Conservation (phyloP, 2,888 invertebrate genomes). For the Hyposoter dolosus region DNA sequence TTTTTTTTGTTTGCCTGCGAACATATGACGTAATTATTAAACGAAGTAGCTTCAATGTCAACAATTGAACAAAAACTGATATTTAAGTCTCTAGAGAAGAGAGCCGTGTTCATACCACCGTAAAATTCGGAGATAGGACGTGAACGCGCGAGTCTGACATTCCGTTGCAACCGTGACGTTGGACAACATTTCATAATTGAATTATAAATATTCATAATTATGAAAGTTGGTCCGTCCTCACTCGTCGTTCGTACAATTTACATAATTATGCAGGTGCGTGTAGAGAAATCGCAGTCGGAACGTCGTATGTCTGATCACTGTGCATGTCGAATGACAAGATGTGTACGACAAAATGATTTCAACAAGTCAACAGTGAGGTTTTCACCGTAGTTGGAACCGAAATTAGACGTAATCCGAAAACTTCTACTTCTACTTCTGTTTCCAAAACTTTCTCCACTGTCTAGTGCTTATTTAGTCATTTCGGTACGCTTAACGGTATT, state of each 20-base stretch:
- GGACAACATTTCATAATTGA: constrained; percentile 67
- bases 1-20: not conserved
- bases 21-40: not conserved
- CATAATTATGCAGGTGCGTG: constrained; percentile 9
- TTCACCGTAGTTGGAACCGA: constrained; percentile 14
- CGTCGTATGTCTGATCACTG: not conserved
- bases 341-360: not conserved
- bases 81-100: not conserved
- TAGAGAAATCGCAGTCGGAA: not conserved
- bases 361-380: not conserved
- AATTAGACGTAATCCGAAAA: constrained; percentile 19
- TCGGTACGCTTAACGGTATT: constrained; percentile 43
- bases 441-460: constrained; percentile 54
- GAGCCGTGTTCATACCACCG: not conserved
- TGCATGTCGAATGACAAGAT: not conserved
- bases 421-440: constrained; percentile 23
- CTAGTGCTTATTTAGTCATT: constrained; percentile 46
- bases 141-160: not conserved
- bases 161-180: constrained; percentile 25
- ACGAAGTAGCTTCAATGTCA: not conserved
- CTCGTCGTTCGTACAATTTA: constrained; percentile 26
- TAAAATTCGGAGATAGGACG: not conserved
- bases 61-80: constrained; percentile 4
- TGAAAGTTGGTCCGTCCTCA: constrained; percentile 61
- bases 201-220: constrained; percentile 73